Evolutionary conservation across 2,797 vertebrate genomes (phyloP), one percentile per base, ranked within the genome.

Genomic region (Erithacus rubecula): DNA sequence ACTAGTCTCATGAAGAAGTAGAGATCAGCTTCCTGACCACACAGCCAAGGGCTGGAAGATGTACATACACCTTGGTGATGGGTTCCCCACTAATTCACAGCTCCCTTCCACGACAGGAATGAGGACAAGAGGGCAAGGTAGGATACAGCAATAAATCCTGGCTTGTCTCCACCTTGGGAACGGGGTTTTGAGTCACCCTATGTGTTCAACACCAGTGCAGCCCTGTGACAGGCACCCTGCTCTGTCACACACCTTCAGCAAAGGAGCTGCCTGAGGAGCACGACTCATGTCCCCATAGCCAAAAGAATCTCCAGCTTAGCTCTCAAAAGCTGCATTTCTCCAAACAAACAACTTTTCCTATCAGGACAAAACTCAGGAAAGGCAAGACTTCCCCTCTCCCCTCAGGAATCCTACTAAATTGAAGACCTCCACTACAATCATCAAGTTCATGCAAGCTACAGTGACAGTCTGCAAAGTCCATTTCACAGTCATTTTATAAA

Each of bases 11-110:
- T n/a, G 37, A 63, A 43, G 24, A 39, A 78, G 14, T 9, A 37
- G 15, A 29, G 32, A 3, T 47, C 71, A 87, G 36, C 9, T 41
- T 71, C 41, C 63, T 26, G 39, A 70, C 24, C 24, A 36, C 13
- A 63, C 6, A 86, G 32, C 21, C 34, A 44, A 41, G 44, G 52
- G 10, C 41, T 67, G 49, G 44, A 65, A 83, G 30, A 47, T 1
- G 2, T 26, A 23, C 8, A 1, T 0, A 55, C 46, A 74, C 34
- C 13, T 67, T 32, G 12, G 34, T 26, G 29, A 67, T 2, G 2
- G 22, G n/a, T 9, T 69, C 34, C 20, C 36, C 36, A 56, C 26
- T 26, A 29, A 41, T 62, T 14, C 76, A 67, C 6, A 80, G 21
- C 15, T 80, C 56, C 46, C 19, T 37, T 51, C 32, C 44, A 13